These are phyloP conservation scores for Amphiprion clarkii DNA, from an alignment of 2,797 vertebrate species.

Conservation along the genomic window DNA sequence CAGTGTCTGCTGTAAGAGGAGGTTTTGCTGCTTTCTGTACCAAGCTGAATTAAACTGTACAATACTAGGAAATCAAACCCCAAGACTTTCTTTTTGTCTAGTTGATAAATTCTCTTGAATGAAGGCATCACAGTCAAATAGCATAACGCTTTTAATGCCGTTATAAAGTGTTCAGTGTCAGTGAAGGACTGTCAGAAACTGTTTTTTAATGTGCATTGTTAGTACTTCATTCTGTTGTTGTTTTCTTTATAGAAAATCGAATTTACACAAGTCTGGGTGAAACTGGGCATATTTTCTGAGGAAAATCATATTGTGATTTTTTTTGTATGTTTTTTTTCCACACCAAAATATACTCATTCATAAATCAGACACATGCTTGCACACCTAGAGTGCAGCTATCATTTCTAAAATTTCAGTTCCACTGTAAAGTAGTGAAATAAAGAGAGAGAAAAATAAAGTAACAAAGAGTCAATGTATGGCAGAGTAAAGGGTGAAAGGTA, in stretches of 20 bases:
- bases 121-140: background rate
- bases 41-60: background rate
- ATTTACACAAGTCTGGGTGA: background rate
- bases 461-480: background rate
- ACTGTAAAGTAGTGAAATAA: background rate
- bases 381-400: slow-evolving; percentile 7
- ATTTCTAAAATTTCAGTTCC: background rate
- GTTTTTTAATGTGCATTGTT: background rate
- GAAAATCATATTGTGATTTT: background rate
- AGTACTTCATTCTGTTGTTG: slow-evolving; percentile 1
- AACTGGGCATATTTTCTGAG: background rate
- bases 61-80: background rate
- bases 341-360: slow-evolving; percentile 7
- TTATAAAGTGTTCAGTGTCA: background rate
- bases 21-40: slow-evolving; percentile 4
- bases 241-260: background rate
- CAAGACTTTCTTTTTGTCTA: background rate
- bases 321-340: background rate
- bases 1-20: slow-evolving; percentile 17
- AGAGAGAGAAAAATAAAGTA: slow-evolving; percentile 6
- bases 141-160: too few relatives aligned
- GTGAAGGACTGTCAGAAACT: background rate
- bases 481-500: background rate
- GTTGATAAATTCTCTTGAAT: background rate
- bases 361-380: slow-evolving; percentile 6